phyloP scores from a whole-genome alignment of 2,888 invertebrate genomes.

The Molanna angustata region DNA sequence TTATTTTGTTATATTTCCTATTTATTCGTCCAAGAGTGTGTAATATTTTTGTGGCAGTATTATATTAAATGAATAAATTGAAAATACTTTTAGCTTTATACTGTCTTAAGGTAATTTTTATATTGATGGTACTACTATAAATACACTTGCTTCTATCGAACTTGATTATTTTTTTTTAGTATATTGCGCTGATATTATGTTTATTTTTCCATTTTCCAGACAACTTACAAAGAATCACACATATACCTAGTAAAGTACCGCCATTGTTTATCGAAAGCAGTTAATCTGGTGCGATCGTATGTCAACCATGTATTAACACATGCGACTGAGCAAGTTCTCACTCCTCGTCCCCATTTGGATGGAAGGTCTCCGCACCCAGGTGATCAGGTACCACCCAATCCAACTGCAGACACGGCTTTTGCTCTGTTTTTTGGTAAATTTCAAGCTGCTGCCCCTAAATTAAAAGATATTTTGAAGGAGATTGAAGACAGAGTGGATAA shows the following conservation, averaged over 20 bases:
- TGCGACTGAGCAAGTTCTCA: constrained; percentile 72
- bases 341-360: constrained; percentile 40
- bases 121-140: no score
- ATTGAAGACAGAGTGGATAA: constrained; percentile 74
- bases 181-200: no score
- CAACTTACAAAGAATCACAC: constrained; percentile 80
- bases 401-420: constrained; percentile 64
- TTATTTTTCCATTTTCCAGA: no score
- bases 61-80: no score
- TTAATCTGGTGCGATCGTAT: constrained; percentile 76
- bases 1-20: no score
- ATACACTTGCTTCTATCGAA: no score
- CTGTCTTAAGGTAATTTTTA: no score
- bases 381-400: constrained; percentile 24
- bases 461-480: constrained; percentile 76
- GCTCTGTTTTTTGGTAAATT: constrained; percentile 94
- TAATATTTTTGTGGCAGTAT: no score
- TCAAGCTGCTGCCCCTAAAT: constrained; percentile 84
- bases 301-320: constrained; percentile 72
- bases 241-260: constrained; percentile 80
- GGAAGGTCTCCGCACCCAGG: constrained; percentile 39
- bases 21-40: no score
- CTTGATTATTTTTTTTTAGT: no score
- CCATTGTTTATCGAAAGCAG: constrained; percentile 77
- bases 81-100: no score